phyloP scores from a whole-genome alignment of 2,113 vertebrate species.

The Leucosticte australis region DNA sequence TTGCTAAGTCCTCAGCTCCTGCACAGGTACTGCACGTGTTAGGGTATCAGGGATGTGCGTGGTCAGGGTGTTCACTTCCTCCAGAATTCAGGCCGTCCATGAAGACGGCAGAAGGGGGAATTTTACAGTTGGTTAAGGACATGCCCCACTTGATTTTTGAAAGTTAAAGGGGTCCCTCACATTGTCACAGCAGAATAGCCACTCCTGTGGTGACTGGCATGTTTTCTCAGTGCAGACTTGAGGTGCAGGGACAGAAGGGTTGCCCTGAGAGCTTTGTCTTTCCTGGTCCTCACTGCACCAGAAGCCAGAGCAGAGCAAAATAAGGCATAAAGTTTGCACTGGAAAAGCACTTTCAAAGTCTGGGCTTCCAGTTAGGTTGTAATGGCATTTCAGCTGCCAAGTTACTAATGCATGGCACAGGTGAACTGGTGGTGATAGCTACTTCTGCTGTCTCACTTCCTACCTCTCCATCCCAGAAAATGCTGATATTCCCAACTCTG shows the following conservation, averaged over 20 bases:
- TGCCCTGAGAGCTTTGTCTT: neutral
- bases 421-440: neutral
- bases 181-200: neutral
- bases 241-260: neutral
- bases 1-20: neutral
- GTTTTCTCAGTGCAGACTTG: neutral
- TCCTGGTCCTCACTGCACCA: fast-evolving
- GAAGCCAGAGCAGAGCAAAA: neutral
- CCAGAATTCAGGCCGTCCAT: neutral
- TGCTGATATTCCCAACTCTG: neutral
- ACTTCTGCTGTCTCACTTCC: neutral
- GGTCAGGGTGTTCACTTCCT: neutral
- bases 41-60: fast-evolving
- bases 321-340: neutral
- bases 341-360: neutral
- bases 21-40: fast-evolving
- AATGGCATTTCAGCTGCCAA: neutral
- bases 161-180: neutral
- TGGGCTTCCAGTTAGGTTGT: neutral
- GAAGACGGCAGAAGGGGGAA: neutral
- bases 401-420: neutral
- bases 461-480: neutral
- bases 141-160: neutral
- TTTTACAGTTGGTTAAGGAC: neutral
- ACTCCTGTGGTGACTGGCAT: fast-evolving